These are phyloP conservation scores for Monodelphis domestica DNA, from an alignment of 2,797 vertebrate species.

Conservation along the genomic window DNA sequence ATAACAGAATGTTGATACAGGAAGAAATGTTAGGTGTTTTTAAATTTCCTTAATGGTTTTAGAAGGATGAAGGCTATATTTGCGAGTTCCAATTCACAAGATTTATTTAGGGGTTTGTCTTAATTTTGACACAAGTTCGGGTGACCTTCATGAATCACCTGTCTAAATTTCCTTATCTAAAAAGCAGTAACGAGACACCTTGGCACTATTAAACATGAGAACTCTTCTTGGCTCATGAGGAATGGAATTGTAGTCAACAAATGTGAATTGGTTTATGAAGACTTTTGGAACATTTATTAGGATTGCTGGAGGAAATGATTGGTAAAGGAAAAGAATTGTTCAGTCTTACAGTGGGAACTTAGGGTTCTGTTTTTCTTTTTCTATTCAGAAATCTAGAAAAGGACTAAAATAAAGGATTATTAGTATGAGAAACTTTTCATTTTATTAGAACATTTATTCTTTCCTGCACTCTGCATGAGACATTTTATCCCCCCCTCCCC, in stretches of 20 bases:
- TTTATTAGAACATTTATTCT: conserved; percentile 7
- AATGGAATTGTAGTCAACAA: neutral
- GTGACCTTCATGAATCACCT: conserved; percentile 10
- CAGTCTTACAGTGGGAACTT: neutral
- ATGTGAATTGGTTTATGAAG: conserved; percentile 1
- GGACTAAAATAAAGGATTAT: conserved; percentile 22
- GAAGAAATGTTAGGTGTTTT: conserved; percentile 26
- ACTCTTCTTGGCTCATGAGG: conserved; percentile 36
- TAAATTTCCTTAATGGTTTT: neutral
- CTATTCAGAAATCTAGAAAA: conserved; percentile 33
- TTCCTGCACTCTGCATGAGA: neutral
- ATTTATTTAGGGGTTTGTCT: neutral
- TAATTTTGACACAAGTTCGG: conserved; percentile 14
- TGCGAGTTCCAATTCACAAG: neutral
- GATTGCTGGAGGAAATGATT: neutral
- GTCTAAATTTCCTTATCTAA: conserved; percentile 1
- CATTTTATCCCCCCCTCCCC: neutral
- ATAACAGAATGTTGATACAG: conserved; percentile 14
- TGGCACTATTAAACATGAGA: conserved; percentile 6
- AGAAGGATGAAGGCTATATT: neutral
- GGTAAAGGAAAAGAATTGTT: neutral
- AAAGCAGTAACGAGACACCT: neutral
- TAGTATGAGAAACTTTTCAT: neutral
- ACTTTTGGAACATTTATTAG: neutral
- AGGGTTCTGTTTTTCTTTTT: conserved; percentile 5